Conservation (phyloP, 1,140 invertebrate genomes). For the Coboldia fuscipes region DNA sequence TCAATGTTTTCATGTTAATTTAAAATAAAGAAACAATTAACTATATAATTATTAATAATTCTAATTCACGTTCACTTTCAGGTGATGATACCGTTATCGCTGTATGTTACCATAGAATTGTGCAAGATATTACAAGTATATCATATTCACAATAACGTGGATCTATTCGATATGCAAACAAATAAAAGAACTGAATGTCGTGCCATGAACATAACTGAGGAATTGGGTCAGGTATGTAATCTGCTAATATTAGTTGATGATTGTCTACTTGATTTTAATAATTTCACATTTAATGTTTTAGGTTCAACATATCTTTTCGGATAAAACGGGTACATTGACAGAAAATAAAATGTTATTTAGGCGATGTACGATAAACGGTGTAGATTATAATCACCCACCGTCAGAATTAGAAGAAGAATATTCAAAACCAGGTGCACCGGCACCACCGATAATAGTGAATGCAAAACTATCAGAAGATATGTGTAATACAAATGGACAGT, state of each 20-base stretch:
- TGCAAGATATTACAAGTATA: constrained; percentile 92
- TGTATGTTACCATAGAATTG: constrained; percentile 94
- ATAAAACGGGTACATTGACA: constrained; percentile 93
- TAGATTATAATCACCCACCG: constrained; percentile 68
- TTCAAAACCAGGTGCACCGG: constrained; percentile 25
- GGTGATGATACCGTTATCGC: constrained; percentile 91
- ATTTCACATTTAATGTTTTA: constrained; percentile 9
- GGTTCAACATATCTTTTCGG: constrained; percentile 90
- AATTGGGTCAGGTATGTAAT: constrained; percentile 58
- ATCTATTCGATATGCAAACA: constrained; percentile 62
- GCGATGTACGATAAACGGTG: constrained; percentile 67
- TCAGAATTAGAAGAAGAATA: constrained; percentile 30
- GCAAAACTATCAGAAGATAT: constrained; percentile 44
- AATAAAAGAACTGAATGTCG: constrained; percentile 82
- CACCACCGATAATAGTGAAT: constrained; percentile 37
- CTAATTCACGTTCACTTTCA: constrained; percentile 18
- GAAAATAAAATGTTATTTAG: constrained; percentile 96
- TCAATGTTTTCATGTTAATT: too few species aligned
- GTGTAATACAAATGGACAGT: constrained; percentile 10
- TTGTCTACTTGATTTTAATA: not conserved
- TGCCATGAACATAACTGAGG: constrained; percentile 91
- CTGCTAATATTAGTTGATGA: not conserved
- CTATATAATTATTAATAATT: too few species aligned
- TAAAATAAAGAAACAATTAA: too few species aligned
- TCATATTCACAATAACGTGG: constrained; percentile 79